Evolutionary conservation across 1,140 invertebrate species (phyloP), one percentile per base, ranked within the genome.

Genomic region (Drosophila novamexicana): DNA sequence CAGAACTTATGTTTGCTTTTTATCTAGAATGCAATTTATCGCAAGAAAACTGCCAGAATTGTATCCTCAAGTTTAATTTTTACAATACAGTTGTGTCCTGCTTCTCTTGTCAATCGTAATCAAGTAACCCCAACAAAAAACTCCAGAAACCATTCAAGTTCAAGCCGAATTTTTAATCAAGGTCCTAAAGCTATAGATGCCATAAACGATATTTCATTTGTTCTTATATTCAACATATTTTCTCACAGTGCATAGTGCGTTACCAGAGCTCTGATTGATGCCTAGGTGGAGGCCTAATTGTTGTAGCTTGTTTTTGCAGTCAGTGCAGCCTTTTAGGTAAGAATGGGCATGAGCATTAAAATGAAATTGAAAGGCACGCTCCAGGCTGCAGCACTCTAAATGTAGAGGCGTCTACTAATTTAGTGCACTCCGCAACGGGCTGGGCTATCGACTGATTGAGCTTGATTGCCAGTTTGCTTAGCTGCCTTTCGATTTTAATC

Each of bases 391-490:
- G 64, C 57, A 56, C 53, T 69, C 67, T 71, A 88, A 88, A 80
- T 67, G 74, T 47, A 64, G 68, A 80, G 84, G 84, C 84, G 84
- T 89, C 73, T 72, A 84, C 77, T 88, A 81, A 78, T 84, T 88
- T 84, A 81, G 74, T 53, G 50, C 68, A 84, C 80, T 65, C 58
- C 39, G 66, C 59, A 47, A 6, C 37, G 64, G 42, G 22, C 52
- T 74, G 34, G 42, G 34, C 47, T 32, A 37, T 68, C 54, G 36
- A 34, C 34, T 59, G 65, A 77, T 80, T 81, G 77, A 58, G 57
- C 74, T 68, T 83, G 80, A 86, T 83, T 89, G 68, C 84, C 78
- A 54, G 72, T 77, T 86, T 77, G 50, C 59, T 79, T 61, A 49
- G 64, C 50, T 40, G 74, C 61, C 70, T 61, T 67, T 71, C 58